Evolutionary conservation across 2,797 vertebrate species (phyloP), one percentile per base, ranked within the genome.

Genomic region (Agapornis canus): DNA sequence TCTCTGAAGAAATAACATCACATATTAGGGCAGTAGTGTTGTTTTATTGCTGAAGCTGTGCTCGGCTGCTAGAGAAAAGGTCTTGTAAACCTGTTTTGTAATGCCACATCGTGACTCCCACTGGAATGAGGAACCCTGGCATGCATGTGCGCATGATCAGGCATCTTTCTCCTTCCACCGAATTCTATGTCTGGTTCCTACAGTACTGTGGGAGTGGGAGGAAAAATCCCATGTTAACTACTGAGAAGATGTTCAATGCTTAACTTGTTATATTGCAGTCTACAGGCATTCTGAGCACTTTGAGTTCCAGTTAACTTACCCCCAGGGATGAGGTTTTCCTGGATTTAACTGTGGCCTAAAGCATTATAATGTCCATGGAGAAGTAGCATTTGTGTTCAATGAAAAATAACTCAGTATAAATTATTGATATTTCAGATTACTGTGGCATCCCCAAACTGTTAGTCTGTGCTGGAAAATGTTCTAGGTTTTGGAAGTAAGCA

Each of bases 101-200:
- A 6, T 47, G 51, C 15, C 29, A 32, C 25, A 5, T 0, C 0
- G 26, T 71, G 52, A 26, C 20, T 85, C 25, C 45, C 37, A 19
- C 31, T 31, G 49, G 27, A 70, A 60, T 0, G 2, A 65, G 25
- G 6, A 32, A 37, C 20, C 3, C 26, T 61, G 59, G 15, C 20
- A 18, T 7, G 8, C 1, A 0, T 35, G 37, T 0, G 1, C 0
- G 0, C 8, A 11, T 6, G 9, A 17, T 45, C 43, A 3, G 1
- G 21, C 2, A 0, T 4, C 13, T 82, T 66, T 11, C 10, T 66
- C 2, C 70, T 86, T 56, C 31, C 21, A n/a, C 42, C 2, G 17
- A 23, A 37, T 70, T 79, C 43, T 91, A 11, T 20, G 37, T 54
- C 29, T 29, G 11, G 1, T 64, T 92, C 11, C 16, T 63, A 13